Evolutionary conservation across 1,140 invertebrate species (phyloP).

Genomic region (Monomorium pharaonis): DNA sequence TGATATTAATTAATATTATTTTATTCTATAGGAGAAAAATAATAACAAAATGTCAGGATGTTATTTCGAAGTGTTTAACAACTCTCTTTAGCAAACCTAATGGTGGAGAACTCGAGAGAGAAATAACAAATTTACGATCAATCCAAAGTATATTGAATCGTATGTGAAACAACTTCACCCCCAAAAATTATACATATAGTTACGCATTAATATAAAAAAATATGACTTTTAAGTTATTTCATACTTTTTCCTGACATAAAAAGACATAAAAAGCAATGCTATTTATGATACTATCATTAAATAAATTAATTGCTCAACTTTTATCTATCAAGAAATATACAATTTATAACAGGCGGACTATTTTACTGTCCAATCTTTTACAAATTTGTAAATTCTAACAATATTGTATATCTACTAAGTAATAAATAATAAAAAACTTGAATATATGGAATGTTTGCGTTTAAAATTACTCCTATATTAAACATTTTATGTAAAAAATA

Average conservation of each 20-base stretch:
- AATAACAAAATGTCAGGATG: conserved; percentile 88
- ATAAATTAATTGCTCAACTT: conserved; percentile 36
- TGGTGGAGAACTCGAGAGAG: conserved; percentile 82
- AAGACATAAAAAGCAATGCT: conserved; percentile 1
- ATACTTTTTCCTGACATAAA: background rate
- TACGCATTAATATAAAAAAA: background rate
- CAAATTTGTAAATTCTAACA: conserved; percentile 32
- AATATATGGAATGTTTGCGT: conserved; percentile 18
- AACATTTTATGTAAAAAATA: background rate
- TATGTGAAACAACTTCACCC: conserved; percentile 74
- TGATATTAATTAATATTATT: conserved; percentile 52
- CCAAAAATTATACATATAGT: background rate
- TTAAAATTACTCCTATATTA: background rate
- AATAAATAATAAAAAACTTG: background rate
- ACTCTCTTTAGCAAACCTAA: conserved; percentile 89
- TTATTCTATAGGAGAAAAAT: conserved; percentile 86
- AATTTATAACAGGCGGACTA: background rate
- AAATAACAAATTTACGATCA: conserved; percentile 84
- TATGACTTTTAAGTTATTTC: conserved; percentile 13
- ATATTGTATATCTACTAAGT: background rate
- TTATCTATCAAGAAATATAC: conserved; percentile 19
- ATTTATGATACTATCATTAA: background rate
- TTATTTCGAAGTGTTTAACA: conserved; percentile 88
- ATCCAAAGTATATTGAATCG: conserved; percentile 85
- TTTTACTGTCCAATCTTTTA: background rate